A percentile compares a stretch with the other conserved stretches of the same genome.
Conservation (phyloP, 1,140 invertebrate species). For the Macrosteles quadrilineatus region DNA sequence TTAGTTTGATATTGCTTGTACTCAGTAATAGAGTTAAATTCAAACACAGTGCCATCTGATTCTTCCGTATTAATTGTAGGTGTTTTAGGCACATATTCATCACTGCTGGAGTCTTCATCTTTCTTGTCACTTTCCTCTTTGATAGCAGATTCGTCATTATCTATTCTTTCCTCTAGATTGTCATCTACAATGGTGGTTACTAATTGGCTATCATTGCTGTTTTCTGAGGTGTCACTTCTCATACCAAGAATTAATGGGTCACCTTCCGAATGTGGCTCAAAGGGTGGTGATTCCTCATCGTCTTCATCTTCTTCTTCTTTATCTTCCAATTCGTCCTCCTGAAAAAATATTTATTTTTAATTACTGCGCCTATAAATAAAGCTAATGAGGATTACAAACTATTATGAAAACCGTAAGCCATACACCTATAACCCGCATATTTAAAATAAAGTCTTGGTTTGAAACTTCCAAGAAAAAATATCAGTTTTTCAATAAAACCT, state of each 20-base stretch:
- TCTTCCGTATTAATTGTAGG: slow-evolving; percentile 45
- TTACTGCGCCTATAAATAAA: too few relatives aligned
- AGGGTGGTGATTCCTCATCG: slow-evolving; percentile 12
- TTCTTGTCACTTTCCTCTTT: slow-evolving; percentile 46
- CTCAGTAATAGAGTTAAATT: slow-evolving; percentile 3
- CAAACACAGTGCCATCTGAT: slow-evolving; percentile 45
- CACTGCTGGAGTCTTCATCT: slow-evolving; percentile 24
- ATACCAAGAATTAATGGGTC: background rate
- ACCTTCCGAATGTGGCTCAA: slow-evolving; percentile 16
- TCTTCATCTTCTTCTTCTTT: slow-evolving; percentile 15
- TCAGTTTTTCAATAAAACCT: too few relatives aligned
- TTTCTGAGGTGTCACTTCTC: background rate
- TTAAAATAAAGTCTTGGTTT: too few relatives aligned
- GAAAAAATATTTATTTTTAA: too few relatives aligned
- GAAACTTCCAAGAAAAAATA: too few relatives aligned
- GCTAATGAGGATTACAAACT: too few relatives aligned
- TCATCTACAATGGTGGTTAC: slow-evolving; percentile 12
- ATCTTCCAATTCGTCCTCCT: background rate
- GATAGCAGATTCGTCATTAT: slow-evolving; percentile 51
- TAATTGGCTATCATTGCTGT: background rate
- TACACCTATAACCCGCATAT: too few relatives aligned
- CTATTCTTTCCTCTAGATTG: slow-evolving; percentile 10
- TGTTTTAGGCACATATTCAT: slow-evolving; percentile 38
- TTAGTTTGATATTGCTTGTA: slow-evolving; percentile 41
- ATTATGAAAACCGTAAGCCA: too few relatives aligned